A percentile compares a stretch with the other conserved stretches of the same genome.
Evolutionary conservation across 2,797 vertebrate species (phyloP).

Genomic region (Arrhamphus sclerolepis): DNA sequence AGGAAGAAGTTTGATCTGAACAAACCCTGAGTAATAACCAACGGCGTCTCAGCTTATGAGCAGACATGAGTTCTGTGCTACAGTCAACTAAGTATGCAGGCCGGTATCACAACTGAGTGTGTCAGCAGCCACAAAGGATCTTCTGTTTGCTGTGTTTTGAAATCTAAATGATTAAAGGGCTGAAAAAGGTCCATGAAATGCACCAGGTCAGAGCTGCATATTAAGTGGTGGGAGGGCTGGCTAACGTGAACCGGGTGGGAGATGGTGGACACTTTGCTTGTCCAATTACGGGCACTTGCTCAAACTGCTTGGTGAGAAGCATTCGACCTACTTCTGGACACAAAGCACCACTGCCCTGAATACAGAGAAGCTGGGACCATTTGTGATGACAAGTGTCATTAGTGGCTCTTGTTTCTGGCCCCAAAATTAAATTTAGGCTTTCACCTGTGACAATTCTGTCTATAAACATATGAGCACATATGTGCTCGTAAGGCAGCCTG

Average conservation of each 20-base stretch:
- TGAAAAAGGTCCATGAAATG: conserved; percentile 74
- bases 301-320: conserved; percentile 84
- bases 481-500: conserved; percentile 5
- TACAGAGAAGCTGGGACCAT: conserved; percentile 76
- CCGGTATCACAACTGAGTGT: conserved; percentile 30
- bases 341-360: conserved; percentile 82
- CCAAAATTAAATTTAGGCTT: conserved; percentile 60
- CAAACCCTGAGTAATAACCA: conserved; percentile 1
- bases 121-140: conserved; percentile 52
- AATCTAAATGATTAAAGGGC: conserved; percentile 67
- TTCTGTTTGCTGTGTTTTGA: conserved; percentile 66
- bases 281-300: conserved; percentile 80
- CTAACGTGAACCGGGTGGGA: conserved; percentile 67
- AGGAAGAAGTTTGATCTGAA: conserved; percentile 13
- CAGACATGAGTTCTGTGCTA: conserved; percentile 16
- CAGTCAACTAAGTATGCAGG: conserved; percentile 5
- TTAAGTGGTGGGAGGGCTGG: conserved; percentile 63
- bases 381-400: conserved; percentile 73
- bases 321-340: conserved; percentile 85
- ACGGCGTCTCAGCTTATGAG: conserved; percentile 4
- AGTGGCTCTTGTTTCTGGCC: conserved; percentile 68
- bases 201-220: conserved; percentile 69
- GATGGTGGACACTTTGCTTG: conserved; percentile 73
- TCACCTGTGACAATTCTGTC: conserved; percentile 53
- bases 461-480: conserved; percentile 3